A percentile compares a stretch with the other conserved stretches of the same genome.
Evolutionary conservation across 2,113 vertebrate species (phyloP).

Genomic region (Thermophis baileyi): DNA sequence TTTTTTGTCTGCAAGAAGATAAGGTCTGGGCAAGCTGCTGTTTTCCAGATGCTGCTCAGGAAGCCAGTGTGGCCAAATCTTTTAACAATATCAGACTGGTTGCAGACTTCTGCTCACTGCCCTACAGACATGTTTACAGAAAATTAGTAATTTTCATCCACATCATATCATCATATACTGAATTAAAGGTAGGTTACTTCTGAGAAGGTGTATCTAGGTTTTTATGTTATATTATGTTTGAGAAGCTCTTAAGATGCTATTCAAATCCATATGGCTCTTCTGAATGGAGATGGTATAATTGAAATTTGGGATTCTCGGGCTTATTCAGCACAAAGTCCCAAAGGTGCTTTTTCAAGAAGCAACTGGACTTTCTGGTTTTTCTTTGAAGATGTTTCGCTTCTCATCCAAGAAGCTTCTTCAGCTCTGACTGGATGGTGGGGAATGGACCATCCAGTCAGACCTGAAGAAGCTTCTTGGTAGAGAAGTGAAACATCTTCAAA

Average conservation of each 20-base stretch:
- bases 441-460: too few relatives aligned
- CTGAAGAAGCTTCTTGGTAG: too few relatives aligned
- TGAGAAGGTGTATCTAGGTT: neutral
- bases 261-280: neutral
- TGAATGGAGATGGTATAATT: neutral
- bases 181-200: neutral
- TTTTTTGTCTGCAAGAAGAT: neutral
- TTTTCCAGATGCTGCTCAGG: neutral
- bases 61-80: neutral
- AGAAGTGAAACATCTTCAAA: too few relatives aligned
- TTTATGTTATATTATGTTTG: neutral
- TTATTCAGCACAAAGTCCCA: neutral
- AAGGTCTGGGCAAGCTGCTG: neutral
- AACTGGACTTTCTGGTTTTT: too few relatives aligned
- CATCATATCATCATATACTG: neutral
- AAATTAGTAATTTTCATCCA: neutral
- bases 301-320: neutral
- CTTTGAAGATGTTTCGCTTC: too few relatives aligned
- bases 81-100: neutral
- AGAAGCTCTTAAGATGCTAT: neutral
- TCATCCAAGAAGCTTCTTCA: too few relatives aligned
- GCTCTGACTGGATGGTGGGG: too few relatives aligned
- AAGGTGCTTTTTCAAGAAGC: too few relatives aligned
- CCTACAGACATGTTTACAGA: neutral
- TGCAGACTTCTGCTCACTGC: neutral